These are phyloP conservation scores for Botia kubotai DNA, from an alignment of 2,797 vertebrate species.

Conservation along the genomic window DNA sequence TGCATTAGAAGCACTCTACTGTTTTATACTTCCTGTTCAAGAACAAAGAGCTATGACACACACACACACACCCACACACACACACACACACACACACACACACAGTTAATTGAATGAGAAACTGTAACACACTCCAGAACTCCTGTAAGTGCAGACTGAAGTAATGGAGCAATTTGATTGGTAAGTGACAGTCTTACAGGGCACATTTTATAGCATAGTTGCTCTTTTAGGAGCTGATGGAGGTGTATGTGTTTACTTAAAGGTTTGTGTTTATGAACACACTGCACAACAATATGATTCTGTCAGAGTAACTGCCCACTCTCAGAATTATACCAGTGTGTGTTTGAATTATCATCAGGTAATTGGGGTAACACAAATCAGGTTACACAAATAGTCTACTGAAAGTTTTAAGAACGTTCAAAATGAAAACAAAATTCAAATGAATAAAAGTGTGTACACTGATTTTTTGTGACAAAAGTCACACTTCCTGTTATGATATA, in stretches of 20 bases:
- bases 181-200: constrained; percentile 78
- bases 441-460: no score
- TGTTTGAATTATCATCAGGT: neutral
- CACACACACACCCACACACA: neutral
- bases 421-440: no score
- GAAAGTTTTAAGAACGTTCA: no score
- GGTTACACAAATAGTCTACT: no score
- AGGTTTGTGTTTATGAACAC: constrained; percentile 13
- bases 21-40: constrained; percentile 67
- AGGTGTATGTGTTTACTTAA: constrained; percentile 14
- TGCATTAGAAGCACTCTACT: constrained; percentile 76
- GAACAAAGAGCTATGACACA: neutral
- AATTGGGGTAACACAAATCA: no score
- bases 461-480: no score
- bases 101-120: neutral
- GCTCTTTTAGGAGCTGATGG: constrained; percentile 75
- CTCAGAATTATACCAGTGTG: constrained; percentile 5
- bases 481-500: no score
- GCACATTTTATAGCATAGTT: constrained; percentile 70
- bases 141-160: constrained; percentile 44
- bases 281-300: constrained; percentile 20
- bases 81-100: neutral
- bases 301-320: neutral
- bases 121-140: constrained; percentile 1
- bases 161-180: constrained; percentile 56